phyloP scores from a whole-genome alignment of 2,113 vertebrate genomes.

The Dunckerocampus dactyliophorus region DNA sequence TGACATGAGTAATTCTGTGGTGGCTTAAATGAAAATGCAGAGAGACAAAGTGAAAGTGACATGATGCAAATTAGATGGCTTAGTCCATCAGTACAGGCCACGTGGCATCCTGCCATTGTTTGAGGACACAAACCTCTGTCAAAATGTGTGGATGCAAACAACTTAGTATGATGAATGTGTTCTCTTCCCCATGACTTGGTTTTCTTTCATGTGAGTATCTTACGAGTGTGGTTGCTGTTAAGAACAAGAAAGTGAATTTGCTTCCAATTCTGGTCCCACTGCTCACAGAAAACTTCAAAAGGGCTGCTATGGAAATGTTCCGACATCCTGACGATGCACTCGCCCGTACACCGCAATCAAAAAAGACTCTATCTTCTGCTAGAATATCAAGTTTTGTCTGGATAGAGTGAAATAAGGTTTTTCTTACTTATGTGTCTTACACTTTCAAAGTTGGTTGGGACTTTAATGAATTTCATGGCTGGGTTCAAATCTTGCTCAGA shows the following conservation, averaged over 20 bases:
- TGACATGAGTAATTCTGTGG: not conserved
- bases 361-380: constrained; percentile 28
- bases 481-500: no score
- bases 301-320: constrained; percentile 44
- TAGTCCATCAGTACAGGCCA: constrained; percentile 26
- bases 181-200: constrained; percentile 30
- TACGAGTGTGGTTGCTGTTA: constrained; percentile 37
- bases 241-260: constrained; percentile 30
- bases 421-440: constrained; percentile 5
- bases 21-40: not conserved
- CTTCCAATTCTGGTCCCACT: constrained; percentile 47
- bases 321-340: constrained; percentile 31
- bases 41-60: constrained; percentile 18
- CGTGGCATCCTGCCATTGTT: constrained; percentile 22
- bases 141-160: constrained; percentile 58
- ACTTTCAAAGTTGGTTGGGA: not conserved
- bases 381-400: constrained; percentile 17
- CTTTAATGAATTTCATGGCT: not conserved
- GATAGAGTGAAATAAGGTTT: constrained; percentile 11
- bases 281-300: constrained; percentile 52
- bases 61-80: constrained; percentile 13
- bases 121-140: constrained; percentile 42
- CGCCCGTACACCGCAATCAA: constrained; percentile 37
- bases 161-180: constrained; percentile 39
- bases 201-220: constrained; percentile 60